phyloP scores from a whole-genome alignment of 2,113 vertebrate genomes.

The Dascyllus trimaculatus region DNA sequence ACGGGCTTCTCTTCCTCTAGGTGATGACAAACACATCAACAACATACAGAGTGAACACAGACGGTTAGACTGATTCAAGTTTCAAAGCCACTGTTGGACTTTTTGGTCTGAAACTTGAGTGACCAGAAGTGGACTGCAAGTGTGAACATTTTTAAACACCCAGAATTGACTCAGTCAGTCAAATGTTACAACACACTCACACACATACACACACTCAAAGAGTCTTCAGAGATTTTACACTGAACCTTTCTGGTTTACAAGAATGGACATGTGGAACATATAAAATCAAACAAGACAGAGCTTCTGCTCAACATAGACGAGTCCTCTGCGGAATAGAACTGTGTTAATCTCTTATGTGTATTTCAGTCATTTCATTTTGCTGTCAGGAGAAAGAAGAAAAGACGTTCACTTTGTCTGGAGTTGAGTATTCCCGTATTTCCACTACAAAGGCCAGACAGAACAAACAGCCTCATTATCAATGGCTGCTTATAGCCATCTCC shows the following conservation, averaged over 20 bases:
- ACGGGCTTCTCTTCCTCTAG: slow-evolving; percentile 89
- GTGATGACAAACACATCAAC: slow-evolving; percentile 83
- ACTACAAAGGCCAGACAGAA: slow-evolving; percentile 64
- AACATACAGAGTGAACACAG: slow-evolving; percentile 33
- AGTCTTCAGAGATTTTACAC: not conserved
- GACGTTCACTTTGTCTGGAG: slow-evolving; percentile 32
- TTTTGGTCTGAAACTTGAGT: not conserved
- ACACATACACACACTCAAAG: slow-evolving; percentile 16
- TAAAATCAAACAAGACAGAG: slow-evolving; percentile 31
- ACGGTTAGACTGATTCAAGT: slow-evolving; percentile 11
- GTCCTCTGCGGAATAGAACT: slow-evolving; percentile 20
- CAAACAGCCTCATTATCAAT: slow-evolving; percentile 57
- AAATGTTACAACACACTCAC: not conserved
- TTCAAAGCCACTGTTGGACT: not conserved
- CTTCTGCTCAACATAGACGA: not conserved
- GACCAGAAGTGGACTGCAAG: too few species aligned
- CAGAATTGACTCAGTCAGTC: slow-evolving; percentile 8
- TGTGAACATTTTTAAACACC: not conserved
- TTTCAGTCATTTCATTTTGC: slow-evolving; percentile 44
- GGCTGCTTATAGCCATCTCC: slow-evolving; percentile 53
- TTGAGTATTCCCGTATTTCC: slow-evolving; percentile 62
- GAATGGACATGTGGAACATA: slow-evolving; percentile 20
- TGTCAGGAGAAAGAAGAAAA: slow-evolving; percentile 28
- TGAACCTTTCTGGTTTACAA: slow-evolving; percentile 5
- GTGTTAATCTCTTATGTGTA: slow-evolving; percentile 37